Percentiles rank a stretch among this genome's conserved stretches.
These are phyloP conservation scores for Andinoacara biseriatus DNA, from an alignment of 2,113 vertebrate species.

Conservation along the genomic window DNA sequence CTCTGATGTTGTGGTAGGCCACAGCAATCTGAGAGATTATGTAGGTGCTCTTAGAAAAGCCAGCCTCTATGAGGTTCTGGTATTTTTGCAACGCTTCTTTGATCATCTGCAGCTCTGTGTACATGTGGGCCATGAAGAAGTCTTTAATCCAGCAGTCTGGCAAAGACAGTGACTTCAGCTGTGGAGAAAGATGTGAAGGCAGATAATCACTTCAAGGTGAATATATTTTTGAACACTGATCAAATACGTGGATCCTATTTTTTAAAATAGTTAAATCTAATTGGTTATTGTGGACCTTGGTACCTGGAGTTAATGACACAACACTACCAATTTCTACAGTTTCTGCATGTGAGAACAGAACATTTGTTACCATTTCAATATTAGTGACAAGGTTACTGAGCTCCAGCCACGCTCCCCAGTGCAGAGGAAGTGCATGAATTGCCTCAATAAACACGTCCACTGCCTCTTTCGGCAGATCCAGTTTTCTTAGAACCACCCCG, in stretches of 20 bases:
- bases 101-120: slow-evolving; percentile 98
- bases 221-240: background rate
- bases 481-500: slow-evolving; percentile 94
- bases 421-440: slow-evolving; percentile 91
- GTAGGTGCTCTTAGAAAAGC: slow-evolving; percentile 98
- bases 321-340: background rate
- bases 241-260: background rate
- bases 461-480: slow-evolving; percentile 95
- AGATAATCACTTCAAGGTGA: background rate
- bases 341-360: background rate
- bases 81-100: slow-evolving; percentile 98
- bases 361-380: slow-evolving; percentile 92
- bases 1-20: slow-evolving; percentile 98
- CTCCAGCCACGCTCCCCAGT: slow-evolving; percentile 98
- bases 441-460: slow-evolving; percentile 96
- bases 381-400: slow-evolving; percentile 98
- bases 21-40: slow-evolving; percentile 99
- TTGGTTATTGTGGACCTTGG: background rate
- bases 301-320: background rate
- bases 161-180: slow-evolving; percentile 96
- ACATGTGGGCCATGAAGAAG: slow-evolving; percentile 99
- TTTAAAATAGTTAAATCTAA: background rate
- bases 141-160: slow-evolving; percentile 98
- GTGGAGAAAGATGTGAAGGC: slow-evolving; percentile 38
- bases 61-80: slow-evolving; percentile 94